A percentile compares a stretch with the other conserved stretches of the same genome.
Conservation (phyloP, 2,113 vertebrate species). For the Glaucomys volans region DNA sequence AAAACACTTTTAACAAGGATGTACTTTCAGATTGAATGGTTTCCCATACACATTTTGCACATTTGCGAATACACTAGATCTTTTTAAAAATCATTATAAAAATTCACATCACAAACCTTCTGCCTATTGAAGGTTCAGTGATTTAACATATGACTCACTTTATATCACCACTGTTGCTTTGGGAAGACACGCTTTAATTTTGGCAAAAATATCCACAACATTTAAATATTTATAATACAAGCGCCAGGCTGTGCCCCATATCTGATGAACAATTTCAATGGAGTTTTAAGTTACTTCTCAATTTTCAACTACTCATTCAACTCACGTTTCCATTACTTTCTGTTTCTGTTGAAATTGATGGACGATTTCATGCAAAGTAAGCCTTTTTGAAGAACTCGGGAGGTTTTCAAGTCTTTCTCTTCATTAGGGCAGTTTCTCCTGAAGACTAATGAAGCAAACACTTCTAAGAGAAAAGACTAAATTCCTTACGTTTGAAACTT, state of each 20-base stretch:
- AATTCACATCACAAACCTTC: constrained; percentile 7
- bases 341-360: constrained; percentile 82
- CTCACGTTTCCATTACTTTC: constrained; percentile 79
- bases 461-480: constrained; percentile 70
- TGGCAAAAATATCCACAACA: constrained; percentile 9
- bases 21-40: not conserved
- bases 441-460: constrained; percentile 72
- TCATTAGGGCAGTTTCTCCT: constrained; percentile 67
- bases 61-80: not conserved
- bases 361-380: constrained; percentile 64
- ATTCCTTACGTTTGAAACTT: constrained; percentile 38
- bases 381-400: constrained; percentile 69
- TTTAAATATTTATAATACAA: constrained; percentile 38
- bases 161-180: not conserved
- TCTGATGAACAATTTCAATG: constrained; percentile 46
- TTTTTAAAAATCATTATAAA: constrained; percentile 29
- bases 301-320: constrained; percentile 76
- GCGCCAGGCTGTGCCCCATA: not conserved
- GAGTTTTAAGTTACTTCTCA: constrained; percentile 6
- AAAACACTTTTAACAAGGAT: constrained; percentile 17
- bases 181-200: constrained; percentile 41
- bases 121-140: not conserved
- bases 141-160: not conserved
- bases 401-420: constrained; percentile 71
- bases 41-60: not conserved